Conservation (phyloP, 2,113 vertebrate genomes). For the Hydropotes inermis region DNA sequence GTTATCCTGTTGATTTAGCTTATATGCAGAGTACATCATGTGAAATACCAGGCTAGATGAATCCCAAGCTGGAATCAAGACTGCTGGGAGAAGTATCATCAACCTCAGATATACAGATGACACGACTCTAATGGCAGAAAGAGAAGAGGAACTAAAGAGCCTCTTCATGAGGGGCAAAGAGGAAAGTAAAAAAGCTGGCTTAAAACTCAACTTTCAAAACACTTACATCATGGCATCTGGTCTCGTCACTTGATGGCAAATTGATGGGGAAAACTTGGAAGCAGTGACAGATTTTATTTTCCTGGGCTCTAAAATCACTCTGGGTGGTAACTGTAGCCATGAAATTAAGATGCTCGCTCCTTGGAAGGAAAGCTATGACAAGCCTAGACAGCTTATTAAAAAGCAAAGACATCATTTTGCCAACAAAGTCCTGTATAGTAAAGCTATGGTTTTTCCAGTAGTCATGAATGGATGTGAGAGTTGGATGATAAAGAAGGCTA, state of each 20-base stretch:
- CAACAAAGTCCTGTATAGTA: not conserved
- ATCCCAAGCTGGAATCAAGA: not conserved
- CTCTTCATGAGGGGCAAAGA: not conserved
- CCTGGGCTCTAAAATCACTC: not conserved
- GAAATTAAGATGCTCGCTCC: not conserved
- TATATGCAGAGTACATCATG: not conserved
- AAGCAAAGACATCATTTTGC: not conserved
- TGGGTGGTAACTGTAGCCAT: not conserved
- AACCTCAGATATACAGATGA: not conserved
- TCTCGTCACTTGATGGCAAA: not conserved
- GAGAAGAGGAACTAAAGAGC: not conserved
- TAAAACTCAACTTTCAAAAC: not conserved
- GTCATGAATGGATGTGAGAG: not conserved
- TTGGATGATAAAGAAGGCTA: not conserved
- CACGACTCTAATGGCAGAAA: not conserved
- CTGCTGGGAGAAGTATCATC: not conserved
- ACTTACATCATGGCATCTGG: not conserved
- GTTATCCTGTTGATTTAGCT: not conserved
- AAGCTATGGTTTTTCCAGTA: not conserved
- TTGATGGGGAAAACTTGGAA: not conserved
- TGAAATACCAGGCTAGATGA: not conserved
- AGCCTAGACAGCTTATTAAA: not conserved
- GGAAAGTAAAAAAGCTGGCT: not conserved
- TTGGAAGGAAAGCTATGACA: not conserved
- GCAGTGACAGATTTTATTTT: not conserved